A percentile compares a stretch with the other conserved stretches of the same genome.
Conservation (phyloP, 2,113 vertebrate genomes). For the Lontra canadensis region DNA sequence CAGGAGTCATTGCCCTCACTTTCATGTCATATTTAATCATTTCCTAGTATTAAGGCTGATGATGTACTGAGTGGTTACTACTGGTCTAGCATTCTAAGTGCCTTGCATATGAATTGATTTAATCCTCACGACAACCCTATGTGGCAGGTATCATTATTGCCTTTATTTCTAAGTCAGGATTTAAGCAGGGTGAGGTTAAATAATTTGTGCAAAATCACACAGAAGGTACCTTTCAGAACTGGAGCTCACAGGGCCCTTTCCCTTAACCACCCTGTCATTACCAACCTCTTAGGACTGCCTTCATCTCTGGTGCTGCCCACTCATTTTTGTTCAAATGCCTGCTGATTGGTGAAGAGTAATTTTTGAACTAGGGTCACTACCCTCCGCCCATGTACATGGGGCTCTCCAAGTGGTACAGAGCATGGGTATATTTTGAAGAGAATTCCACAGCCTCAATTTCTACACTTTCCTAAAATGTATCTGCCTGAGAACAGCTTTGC, state of each 20-base stretch:
- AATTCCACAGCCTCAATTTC: background rate
- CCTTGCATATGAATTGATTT: background rate
- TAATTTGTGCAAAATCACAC: background rate
- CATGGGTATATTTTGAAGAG: background rate
- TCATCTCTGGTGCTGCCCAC: background rate
- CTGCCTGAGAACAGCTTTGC: background rate
- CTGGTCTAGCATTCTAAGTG: background rate
- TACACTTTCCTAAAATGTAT: background rate
- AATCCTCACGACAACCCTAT: background rate
- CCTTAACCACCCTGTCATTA: background rate
- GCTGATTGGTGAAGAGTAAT: background rate
- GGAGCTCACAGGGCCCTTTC: background rate
- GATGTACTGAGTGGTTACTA: background rate
- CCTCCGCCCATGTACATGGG: background rate
- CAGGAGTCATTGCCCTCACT: background rate
- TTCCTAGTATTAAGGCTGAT: background rate
- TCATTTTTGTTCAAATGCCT: background rate
- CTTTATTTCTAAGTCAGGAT: slow-evolving; percentile 23
- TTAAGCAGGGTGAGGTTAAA: slow-evolving; percentile 2
- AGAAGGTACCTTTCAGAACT: background rate
- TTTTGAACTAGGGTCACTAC: background rate
- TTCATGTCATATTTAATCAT: background rate
- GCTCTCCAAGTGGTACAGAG: background rate
- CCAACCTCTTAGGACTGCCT: background rate
- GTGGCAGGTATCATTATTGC: background rate